Conservation (phyloP, 2,113 vertebrate genomes). For the Stomatorhinus ivindoensis region DNA sequence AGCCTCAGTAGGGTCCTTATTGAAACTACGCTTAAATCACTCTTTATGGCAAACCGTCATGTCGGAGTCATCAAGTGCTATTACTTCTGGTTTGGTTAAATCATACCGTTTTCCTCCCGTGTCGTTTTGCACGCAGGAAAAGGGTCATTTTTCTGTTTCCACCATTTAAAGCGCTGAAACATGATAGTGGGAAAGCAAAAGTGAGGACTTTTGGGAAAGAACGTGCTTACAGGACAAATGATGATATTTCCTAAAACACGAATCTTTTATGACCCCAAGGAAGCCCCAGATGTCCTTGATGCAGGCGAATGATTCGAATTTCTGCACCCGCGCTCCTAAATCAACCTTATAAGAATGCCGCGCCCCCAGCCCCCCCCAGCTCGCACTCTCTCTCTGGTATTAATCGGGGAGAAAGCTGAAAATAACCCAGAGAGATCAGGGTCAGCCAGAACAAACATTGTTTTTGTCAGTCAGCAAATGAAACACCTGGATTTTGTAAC, state of each 20-base stretch:
- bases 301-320: slow-evolving; percentile 32
- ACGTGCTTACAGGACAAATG: background rate
- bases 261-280: background rate
- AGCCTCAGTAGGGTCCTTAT: background rate
- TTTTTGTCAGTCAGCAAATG: slow-evolving; percentile 56
- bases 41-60: background rate
- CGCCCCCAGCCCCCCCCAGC: background rate
- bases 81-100: background rate
- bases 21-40: background rate
- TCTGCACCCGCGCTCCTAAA: slow-evolving; percentile 25
- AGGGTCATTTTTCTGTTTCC: background rate
- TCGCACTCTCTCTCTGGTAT: background rate
- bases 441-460: slow-evolving; percentile 56
- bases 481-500: slow-evolving; percentile 61
- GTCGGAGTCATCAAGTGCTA: background rate
- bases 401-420: slow-evolving; percentile 6
- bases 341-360: background rate
- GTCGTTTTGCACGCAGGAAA: background rate
- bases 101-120: background rate
- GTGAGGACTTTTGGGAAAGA: background rate
- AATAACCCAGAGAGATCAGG: slow-evolving; percentile 22
- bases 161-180: background rate
- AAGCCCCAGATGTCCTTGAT: slow-evolving; percentile 7
- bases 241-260: slow-evolving; percentile 2
- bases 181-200: background rate